Conservation (phyloP, 2,797 vertebrate genomes). For the Hafferia zeledoni region DNA sequence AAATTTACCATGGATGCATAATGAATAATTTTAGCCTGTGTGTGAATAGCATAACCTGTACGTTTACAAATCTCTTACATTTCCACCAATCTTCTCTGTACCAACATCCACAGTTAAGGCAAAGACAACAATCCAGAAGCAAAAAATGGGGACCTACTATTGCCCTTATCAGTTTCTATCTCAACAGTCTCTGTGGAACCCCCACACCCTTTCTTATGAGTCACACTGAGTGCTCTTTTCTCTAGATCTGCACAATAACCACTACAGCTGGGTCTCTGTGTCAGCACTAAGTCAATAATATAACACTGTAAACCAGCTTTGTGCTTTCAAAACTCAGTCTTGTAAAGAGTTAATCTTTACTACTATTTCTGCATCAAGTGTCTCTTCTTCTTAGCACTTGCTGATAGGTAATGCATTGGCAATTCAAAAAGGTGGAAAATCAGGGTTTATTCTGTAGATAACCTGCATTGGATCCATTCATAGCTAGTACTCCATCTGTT, state of each 20-base stretch:
- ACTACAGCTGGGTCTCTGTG: background rate
- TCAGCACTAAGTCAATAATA: background rate
- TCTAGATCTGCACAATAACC: background rate
- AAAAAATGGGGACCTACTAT: background rate
- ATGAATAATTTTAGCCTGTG: background rate
- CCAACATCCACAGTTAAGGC: background rate
- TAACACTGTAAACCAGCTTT: background rate
- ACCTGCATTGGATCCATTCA: background rate
- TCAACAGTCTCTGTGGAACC: rapidly evolving
- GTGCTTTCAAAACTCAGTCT: background rate
- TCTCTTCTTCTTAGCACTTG: background rate
- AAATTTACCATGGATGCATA: background rate
- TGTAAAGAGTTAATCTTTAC: background rate
- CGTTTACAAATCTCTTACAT: background rate
- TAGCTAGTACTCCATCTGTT: background rate
- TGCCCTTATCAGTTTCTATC: background rate
- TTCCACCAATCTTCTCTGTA: background rate
- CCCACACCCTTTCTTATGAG: background rate
- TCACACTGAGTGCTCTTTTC: background rate
- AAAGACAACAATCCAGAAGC: background rate
- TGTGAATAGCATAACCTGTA: background rate
- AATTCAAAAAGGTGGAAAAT: conserved; percentile 22
- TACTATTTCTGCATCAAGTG: background rate
- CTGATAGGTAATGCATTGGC: background rate
- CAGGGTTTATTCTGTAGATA: background rate